Evolutionary conservation across 2,797 vertebrate species (phyloP).

Genomic region (Fratercula arctica): DNA sequence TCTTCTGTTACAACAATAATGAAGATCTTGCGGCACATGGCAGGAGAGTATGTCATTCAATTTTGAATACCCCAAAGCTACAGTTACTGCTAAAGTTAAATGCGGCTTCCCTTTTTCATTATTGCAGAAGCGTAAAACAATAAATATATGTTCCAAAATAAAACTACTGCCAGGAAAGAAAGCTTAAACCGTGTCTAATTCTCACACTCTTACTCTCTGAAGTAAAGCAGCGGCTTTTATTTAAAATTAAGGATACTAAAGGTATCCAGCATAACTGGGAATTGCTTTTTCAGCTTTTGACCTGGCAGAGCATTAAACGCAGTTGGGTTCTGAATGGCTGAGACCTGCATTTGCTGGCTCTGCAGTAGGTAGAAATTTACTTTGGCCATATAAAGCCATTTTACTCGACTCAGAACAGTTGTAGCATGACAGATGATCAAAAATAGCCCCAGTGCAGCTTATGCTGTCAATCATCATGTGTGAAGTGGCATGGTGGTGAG

Average conservation of each 20-base stretch:
- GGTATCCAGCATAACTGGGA: background rate
- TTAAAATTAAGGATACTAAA: background rate
- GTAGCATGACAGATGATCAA: conserved; percentile 82
- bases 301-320: conserved; percentile 41
- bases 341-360: conserved; percentile 64
- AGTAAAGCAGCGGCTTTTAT: conserved; percentile 1
- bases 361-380: conserved; percentile 75
- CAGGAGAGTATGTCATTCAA: background rate
- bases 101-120: background rate
- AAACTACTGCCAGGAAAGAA: background rate
- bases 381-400: conserved; percentile 87
- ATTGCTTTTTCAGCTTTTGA: conserved; percentile 38
- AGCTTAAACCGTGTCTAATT: background rate
- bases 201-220: background rate
- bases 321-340: conserved; percentile 64
- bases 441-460: conserved; percentile 84
- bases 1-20: background rate
- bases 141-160: background rate
- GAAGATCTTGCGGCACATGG: background rate
- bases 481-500: conserved; percentile 71
- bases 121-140: background rate
- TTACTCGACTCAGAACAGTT: conserved; percentile 77
- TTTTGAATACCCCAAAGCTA: background rate
- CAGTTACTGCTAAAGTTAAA: background rate
- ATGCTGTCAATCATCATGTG: conserved; percentile 80